Evolutionary conservation across 1,140 invertebrate genomes (phyloP).

Genomic region (Cydia pomonella): DNA sequence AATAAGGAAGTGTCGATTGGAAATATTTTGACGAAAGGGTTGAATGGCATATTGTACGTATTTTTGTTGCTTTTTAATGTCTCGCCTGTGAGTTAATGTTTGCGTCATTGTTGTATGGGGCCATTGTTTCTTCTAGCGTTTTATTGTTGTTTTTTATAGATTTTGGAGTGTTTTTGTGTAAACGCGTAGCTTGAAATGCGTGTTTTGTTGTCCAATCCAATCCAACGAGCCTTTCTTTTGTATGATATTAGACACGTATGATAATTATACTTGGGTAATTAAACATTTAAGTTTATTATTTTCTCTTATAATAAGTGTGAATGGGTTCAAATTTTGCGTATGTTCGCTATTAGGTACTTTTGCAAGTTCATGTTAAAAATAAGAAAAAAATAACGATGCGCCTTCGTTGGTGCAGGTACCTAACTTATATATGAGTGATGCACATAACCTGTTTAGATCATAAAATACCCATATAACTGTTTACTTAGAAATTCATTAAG

Average conservation of each 20-base stretch:
- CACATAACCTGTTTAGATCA: no score
- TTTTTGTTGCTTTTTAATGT: slow-evolving; percentile 70
- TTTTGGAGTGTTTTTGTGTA: slow-evolving; percentile 62
- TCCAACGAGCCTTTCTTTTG: not conserved
- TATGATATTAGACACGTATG: not conserved
- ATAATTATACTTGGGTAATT: not conserved
- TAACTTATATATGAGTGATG: no score
- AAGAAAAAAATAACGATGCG: no score
- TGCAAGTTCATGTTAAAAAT: no score
- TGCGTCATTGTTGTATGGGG: slow-evolving; percentile 58
- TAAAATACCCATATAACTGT: not conserved
- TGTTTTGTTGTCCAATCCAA: not conserved
- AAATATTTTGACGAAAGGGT: slow-evolving; percentile 79
- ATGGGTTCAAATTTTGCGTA: no score
- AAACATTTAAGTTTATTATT: not conserved
- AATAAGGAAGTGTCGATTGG: slow-evolving; percentile 76
- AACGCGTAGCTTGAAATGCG: not conserved
- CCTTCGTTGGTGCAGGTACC: no score
- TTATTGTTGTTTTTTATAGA: slow-evolving; percentile 66
- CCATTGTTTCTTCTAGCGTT: slow-evolving; percentile 66
- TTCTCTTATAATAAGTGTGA: not conserved
- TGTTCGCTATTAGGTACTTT: no score
- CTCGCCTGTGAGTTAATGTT: slow-evolving; percentile 59
- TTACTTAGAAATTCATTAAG: not conserved
- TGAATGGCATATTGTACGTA: slow-evolving; percentile 70